Conservation (phyloP, 2,888 invertebrate species). For the Ornithoptera priamus region DNA sequence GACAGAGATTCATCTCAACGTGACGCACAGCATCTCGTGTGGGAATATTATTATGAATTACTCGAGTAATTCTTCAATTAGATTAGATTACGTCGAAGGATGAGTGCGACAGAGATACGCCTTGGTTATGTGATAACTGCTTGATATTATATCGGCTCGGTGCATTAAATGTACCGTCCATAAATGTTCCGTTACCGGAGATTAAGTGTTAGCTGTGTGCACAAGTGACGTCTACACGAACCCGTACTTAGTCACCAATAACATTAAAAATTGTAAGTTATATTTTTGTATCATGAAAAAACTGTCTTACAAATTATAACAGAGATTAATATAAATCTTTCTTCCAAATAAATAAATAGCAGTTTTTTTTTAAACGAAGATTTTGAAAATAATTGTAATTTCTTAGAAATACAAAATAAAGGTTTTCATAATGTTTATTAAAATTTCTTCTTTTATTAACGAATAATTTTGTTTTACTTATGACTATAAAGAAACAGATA, state of each 20-base stretch:
- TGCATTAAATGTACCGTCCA: constrained; percentile 9
- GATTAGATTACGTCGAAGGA: constrained; percentile 23
- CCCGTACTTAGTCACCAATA: constrained; percentile 14
- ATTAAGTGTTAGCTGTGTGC: constrained; percentile 14
- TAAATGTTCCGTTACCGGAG: constrained; percentile 23
- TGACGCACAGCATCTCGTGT: constrained; percentile 14
- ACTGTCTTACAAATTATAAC: too few species aligned
- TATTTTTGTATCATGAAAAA: too few species aligned
- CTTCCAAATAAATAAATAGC: too few species aligned
- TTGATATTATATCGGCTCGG: constrained; percentile 1
- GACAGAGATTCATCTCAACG: background rate
- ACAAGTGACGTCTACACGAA: constrained; percentile 17
- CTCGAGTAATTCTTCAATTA: constrained; percentile 26
- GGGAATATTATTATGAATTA: constrained; percentile 25
- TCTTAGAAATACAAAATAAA: too few species aligned
- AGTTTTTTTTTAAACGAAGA: too few species aligned
- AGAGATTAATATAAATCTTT: too few species aligned
- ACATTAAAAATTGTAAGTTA: background rate
- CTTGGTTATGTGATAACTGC: constrained; percentile 11
- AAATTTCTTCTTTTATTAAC: too few species aligned
- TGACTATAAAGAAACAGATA: too few species aligned
- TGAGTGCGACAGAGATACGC: constrained; percentile 18
- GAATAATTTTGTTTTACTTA: too few species aligned
- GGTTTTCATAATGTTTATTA: too few species aligned
- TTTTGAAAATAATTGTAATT: too few species aligned